Evolutionary conservation across 2,888 invertebrate genomes (phyloP), one percentile per base, ranked within the genome.

Genomic region (Sycophila texana): DNA sequence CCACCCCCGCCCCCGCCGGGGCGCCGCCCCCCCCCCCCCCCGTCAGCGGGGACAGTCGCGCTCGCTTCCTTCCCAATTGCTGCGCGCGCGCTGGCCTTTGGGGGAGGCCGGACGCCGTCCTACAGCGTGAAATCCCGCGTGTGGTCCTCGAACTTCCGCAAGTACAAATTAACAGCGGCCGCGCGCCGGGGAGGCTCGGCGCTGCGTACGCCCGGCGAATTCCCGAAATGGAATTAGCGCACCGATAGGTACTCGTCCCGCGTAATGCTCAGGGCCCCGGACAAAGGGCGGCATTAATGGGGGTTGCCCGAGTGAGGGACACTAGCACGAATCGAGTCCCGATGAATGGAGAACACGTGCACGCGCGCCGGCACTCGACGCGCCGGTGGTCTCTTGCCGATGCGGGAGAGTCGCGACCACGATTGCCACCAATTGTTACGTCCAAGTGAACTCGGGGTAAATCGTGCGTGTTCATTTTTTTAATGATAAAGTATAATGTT

Each of bases 201-300:
- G 3, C 60, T 16, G 39, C 49, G 65, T 57, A 66, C 72, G 72
- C 39, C 39, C 10, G 39, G 39, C 58, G 22, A 72, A 73, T 73
- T 78, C 63, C 39, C 74, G 60, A 70, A 79, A 79, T 79, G 74
- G 74, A 74, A 79, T 79, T 71, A 74, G 74, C 78, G 70, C 78
- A 63, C 51, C 65, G 57, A 78, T 78, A 74, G 73, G 73, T 60
- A 73, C 78, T 72, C 77, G 71, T 49, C 39, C 7, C 39, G 65
- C 30, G 66, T 58, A 67, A 77, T 65, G 58, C 58, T 49, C 30
- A 30, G 53, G 47, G 47, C 18, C 10, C 39, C 13, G 66, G 39
- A 75, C 68, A 75, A 75, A 74, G 67, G 49, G 65, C 16, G 10
- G 4, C 66, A 20, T 57, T 76, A 76, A 71, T 65, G 77, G 65